Evolutionary conservation across 53 echinoderm and acorn worm species (phyloP).

Genomic region (Arbacia lixula): DNA sequence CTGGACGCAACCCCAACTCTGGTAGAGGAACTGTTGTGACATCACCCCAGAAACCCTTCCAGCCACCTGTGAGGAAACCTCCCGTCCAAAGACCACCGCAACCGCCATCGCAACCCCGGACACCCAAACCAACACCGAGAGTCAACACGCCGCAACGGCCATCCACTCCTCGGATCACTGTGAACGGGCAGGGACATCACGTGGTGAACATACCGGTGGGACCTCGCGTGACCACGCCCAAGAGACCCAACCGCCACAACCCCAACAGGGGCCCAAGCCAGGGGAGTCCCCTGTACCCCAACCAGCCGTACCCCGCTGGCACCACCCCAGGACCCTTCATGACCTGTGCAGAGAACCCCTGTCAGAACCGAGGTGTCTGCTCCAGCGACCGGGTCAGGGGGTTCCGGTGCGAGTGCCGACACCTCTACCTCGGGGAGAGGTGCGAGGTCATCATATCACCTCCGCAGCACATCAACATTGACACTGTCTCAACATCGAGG

Average conservation of each 20-base stretch:
- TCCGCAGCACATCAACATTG: constrained; percentile 76
- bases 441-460: constrained; percentile 72
- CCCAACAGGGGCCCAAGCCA: constrained; percentile 1
- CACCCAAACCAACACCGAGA: background rate
- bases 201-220: constrained; percentile 21
- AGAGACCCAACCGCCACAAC: background rate
- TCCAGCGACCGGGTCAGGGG: constrained; percentile 12
- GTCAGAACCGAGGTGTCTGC: constrained; percentile 79
- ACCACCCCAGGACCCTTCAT: constrained; percentile 12
- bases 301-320: background rate
- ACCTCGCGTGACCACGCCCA: constrained; percentile 15
- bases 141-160: constrained; percentile 12
- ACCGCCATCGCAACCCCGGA: background rate
- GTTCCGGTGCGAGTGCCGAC: constrained; percentile 67
- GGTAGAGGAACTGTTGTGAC: constrained; percentile 3
- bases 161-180: background rate
- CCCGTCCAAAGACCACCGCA: background rate
- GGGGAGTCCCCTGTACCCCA: background rate
- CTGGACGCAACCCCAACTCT: constrained; percentile 11
- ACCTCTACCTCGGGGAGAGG: constrained; percentile 68
- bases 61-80: background rate
- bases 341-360: constrained; percentile 72
- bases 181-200: background rate
- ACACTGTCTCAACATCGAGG: constrained; percentile 12
- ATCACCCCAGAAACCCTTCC: constrained; percentile 2